phyloP scores from a whole-genome alignment of 2,888 invertebrate genomes.

The Vesta saturnalis region DNA sequence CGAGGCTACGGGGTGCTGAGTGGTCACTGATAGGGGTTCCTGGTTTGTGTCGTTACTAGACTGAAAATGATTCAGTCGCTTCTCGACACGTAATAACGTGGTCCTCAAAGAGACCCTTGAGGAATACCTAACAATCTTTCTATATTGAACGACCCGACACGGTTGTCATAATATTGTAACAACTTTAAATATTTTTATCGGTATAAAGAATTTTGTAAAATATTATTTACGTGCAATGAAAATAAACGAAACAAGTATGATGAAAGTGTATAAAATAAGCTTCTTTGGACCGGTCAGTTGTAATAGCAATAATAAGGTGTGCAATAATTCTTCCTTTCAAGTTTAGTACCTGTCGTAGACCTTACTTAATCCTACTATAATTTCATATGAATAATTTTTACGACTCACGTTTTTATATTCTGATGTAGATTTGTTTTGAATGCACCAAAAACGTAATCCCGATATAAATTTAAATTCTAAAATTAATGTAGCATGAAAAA shows the following conservation, averaged over 20 bases:
- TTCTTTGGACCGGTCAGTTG: constrained; percentile 27
- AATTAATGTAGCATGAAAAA: constrained; percentile 18
- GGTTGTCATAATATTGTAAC: background rate
- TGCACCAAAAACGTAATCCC: constrained; percentile 8
- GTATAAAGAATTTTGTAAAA: too few relatives aligned
- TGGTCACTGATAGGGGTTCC: constrained; percentile 54
- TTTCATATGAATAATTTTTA: constrained; percentile 33
- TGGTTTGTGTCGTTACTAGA: constrained; percentile 38
- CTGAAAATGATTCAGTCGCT: constrained; percentile 30
- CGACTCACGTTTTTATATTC: constrained; percentile 20
- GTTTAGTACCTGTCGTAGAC: constrained; percentile 23
- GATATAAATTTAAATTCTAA: constrained; percentile 15
- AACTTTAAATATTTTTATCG: too few relatives aligned
- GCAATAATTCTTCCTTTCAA: constrained; percentile 29
- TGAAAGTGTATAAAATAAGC: background rate
- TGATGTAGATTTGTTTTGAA: constrained; percentile 18
- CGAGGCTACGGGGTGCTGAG: constrained; percentile 57
- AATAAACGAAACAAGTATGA: background rate
- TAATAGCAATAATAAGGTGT: constrained; percentile 29
- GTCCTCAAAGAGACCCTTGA: constrained; percentile 32
- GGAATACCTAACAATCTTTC: constrained; percentile 27
- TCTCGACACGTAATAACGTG: constrained; percentile 30
- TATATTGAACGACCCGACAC: constrained; percentile 22
- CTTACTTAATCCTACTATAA: constrained; percentile 30
- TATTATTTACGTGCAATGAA: too few relatives aligned